Base-by-base conservation (phyloP, 2,113 vertebrate genomes). In the Upupa epops region DNA sequence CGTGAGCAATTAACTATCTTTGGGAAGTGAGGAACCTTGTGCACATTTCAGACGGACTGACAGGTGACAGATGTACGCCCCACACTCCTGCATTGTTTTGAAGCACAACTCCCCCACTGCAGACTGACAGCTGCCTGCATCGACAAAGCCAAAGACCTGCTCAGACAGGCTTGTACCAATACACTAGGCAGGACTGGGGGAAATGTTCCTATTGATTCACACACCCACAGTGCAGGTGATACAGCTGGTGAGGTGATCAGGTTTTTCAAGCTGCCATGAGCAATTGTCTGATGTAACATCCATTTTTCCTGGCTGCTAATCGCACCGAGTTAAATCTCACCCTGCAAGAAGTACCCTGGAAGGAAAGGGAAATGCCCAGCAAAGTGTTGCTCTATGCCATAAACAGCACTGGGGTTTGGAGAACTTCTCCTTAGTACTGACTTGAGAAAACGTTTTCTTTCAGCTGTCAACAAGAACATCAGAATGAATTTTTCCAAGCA, bases 61-160 rank as follows among this genome's bases (percentile, higher is more conserved):
- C 93, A 95, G 68, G 74, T 96, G 96, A 89, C 95, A 95, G 93
- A 58, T 93, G 87, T 73, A 28, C 89, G 85, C 91, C 93, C 95
- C 89, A 95, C 95, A 73, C 79, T 42, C 81, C 28, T 79, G 31
- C 8, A 31, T 61, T 91, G 84, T 94, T 95, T 54, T 46, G 64
- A 92, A 94, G 93, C 89, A 79, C 83, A 92, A 32, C 78, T 89
- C 84, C 51, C 60, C 64, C 74, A 68, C 81, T 24, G 63, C 93
- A 92, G 86, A 92, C 86, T 92, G 95, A 83, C 89, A 89, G 86
- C 55, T 94, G 93, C 89, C 77, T 94, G 52, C 78, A 52, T 83
- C 81, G 65, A 79, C 77, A 89, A 70, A 87, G 74, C 74, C 91
- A 89, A 64, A 85, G 68, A 71, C 42, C 63, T 2, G 6, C 59